phyloP scores from a whole-genome alignment of 2,113 vertebrate species.

The Microcebus lehilahytsara region DNA sequence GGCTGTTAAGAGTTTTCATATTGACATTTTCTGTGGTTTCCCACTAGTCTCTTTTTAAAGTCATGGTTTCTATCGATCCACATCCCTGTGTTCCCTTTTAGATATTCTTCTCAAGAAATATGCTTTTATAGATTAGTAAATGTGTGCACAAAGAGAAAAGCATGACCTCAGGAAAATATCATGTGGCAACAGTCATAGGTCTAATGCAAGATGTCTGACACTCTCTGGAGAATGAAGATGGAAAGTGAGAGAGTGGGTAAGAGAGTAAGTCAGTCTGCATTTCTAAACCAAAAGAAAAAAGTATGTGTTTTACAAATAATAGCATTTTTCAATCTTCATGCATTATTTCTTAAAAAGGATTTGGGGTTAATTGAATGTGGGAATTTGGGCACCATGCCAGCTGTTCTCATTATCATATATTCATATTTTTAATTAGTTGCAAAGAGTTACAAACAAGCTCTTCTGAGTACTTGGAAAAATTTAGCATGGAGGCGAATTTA shows the following conservation, averaged over 20 bases:
- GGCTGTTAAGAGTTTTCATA: conserved; percentile 46
- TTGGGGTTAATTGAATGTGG: conserved; percentile 21
- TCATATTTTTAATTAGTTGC: neutral
- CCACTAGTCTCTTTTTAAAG: conserved; percentile 59
- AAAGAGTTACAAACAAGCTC: neutral
- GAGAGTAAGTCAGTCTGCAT: neutral
- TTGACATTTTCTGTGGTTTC: conserved; percentile 68
- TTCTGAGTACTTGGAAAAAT: neutral
- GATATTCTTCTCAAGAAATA: conserved; percentile 61
- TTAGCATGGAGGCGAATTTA: neutral
- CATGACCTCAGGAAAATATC: conserved; percentile 27
- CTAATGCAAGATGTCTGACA: neutral
- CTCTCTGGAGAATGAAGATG: neutral
- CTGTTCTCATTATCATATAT: neutral
- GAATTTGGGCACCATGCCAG: neutral
- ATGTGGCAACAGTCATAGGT: neutral
- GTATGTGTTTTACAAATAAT: neutral
- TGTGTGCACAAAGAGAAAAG: conserved; percentile 42
- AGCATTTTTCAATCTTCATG: neutral
- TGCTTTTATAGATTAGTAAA: conserved; percentile 56
- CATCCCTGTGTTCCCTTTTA: conserved; percentile 38
- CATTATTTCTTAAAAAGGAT: neutral
- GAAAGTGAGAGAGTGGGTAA: neutral
- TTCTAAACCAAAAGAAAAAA: neutral
- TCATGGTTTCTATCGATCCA: conserved; percentile 51